Evolutionary conservation across 2,797 vertebrate genomes (phyloP).

Genomic region (Parauchenoglanis ngamensis): DNA sequence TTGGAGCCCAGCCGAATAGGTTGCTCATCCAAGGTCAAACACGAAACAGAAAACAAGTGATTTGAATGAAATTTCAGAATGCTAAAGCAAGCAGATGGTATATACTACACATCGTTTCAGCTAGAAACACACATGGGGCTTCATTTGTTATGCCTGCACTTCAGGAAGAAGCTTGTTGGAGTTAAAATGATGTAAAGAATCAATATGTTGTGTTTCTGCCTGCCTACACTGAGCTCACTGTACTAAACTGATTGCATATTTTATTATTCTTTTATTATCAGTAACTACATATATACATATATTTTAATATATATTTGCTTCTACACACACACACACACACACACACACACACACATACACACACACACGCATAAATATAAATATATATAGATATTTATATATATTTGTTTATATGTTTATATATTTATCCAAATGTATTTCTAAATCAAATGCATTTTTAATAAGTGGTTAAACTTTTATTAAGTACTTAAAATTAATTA

Average conservation of each 20-base stretch:
- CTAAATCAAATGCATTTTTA: neutral
- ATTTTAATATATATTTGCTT: neutral
- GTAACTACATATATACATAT: neutral
- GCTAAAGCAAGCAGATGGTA: constrained; percentile 18
- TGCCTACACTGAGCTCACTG: neutral
- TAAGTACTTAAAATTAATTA: neutral
- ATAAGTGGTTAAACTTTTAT: neutral
- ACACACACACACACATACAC: too few species aligned
- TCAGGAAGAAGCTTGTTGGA: constrained; percentile 12
- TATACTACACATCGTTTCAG: neutral
- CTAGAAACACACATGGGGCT: neutral
- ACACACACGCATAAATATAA: neutral
- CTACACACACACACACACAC: neutral
- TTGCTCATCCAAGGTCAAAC: constrained; percentile 32
- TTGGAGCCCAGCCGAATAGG: constrained; percentile 33
- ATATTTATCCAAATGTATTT: neutral
- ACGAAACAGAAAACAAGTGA: neutral
- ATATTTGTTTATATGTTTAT: neutral
- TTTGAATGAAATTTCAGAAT: constrained; percentile 33
- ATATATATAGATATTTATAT: neutral
- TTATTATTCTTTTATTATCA: neutral
- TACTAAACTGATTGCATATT: neutral
- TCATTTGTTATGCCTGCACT: neutral
- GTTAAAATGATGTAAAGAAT: neutral
- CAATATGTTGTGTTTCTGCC: neutral